Percentiles rank a stretch among this genome's conserved stretches.
Conservation (phyloP, 2,113 vertebrate genomes). For the Hemichromis elongatus region DNA sequence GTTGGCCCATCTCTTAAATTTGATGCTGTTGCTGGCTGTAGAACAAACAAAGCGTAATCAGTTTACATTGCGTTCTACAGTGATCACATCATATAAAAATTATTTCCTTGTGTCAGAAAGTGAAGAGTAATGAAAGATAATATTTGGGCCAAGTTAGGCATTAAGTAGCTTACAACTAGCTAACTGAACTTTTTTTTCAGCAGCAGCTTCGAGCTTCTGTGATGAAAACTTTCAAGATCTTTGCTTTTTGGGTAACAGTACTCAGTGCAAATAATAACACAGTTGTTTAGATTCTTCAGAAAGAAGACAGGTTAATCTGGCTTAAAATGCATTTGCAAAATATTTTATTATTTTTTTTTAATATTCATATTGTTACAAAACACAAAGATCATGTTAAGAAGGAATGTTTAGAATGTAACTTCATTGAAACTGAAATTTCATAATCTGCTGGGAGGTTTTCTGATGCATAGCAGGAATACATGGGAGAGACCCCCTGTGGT, state of each 20-base stretch:
- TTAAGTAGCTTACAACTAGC: not conserved
- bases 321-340: not conserved
- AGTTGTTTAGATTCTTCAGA: not conserved
- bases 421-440: not conserved
- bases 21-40: not conserved
- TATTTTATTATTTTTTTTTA: not conserved
- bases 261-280: not conserved
- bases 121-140: not conserved
- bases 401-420: not conserved
- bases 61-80: not conserved
- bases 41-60: not conserved
- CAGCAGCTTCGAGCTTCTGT: rapidly evolving
- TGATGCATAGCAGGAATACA: not conserved
- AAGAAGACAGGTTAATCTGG: not conserved
- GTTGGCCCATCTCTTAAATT: not conserved
- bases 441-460: not conserved
- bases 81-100: too few species aligned
- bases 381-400: not conserved
- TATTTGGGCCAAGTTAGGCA: not conserved
- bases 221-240: not conserved
- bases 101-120: not conserved
- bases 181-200: not conserved
- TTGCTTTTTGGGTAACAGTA: not conserved
- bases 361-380: not conserved
- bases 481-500: not conserved